These are phyloP conservation scores for Digitonthophagus gazella DNA, from an alignment of 2,888 invertebrate genomes.

Conservation along the genomic window DNA sequence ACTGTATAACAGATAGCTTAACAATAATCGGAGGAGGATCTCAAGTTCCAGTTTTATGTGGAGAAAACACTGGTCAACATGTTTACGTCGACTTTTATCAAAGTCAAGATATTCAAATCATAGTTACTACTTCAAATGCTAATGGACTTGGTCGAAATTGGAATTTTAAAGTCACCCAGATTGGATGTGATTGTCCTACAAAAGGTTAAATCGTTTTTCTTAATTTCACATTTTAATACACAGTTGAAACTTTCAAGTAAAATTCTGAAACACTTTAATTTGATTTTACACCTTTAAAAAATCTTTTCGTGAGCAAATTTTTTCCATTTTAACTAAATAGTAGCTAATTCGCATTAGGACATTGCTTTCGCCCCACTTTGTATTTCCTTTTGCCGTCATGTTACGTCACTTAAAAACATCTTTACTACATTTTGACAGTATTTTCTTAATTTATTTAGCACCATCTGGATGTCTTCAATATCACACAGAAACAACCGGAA, in stretches of 20 bases:
- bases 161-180: constrained; percentile 72
- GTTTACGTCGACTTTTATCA: constrained; percentile 74
- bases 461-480: constrained; percentile 77
- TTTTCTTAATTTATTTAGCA: constrained; percentile 54
- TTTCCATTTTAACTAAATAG: no score
- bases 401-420: no score
- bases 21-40: constrained; percentile 68
- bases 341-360: no score
- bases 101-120: constrained; percentile 64
- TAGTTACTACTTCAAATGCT: constrained; percentile 62
- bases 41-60: constrained; percentile 72
- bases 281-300: no score
- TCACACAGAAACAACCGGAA: constrained; percentile 60
- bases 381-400: no score
- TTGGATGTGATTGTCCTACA: constrained; percentile 68
- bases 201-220: constrained; percentile 59
- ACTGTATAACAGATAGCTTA: constrained; percentile 68
- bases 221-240: constrained; percentile 21
- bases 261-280: no score
- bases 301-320: no score
- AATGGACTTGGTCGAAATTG: constrained; percentile 65
- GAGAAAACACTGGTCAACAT: constrained; percentile 77
- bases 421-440: background rate
- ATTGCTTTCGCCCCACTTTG: no score
- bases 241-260: no score